Conservation (phyloP, 2,113 vertebrate genomes). For the Prietella phreatophila region DNA sequence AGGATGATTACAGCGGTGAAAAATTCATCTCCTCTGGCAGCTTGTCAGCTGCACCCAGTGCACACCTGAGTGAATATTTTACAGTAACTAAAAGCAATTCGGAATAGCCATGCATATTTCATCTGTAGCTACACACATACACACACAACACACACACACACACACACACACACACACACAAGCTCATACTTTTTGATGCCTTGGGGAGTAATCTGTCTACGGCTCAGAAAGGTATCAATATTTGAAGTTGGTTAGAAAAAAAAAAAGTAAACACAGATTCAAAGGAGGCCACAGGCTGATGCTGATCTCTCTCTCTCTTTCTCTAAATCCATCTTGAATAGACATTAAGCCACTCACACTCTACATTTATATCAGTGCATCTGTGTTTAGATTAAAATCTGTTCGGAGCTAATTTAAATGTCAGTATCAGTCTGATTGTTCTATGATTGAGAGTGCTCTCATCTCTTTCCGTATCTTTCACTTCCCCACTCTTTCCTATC, state of each 20-base stretch:
- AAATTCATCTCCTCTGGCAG: slow-evolving; percentile 58
- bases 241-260: slow-evolving; percentile 59
- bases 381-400: slow-evolving; percentile 43
- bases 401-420: slow-evolving; percentile 50
- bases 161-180: slow-evolving; percentile 37
- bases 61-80: slow-evolving; percentile 71
- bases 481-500: neutral
- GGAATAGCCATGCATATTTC: slow-evolving; percentile 69
- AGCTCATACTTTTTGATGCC: slow-evolving; percentile 56
- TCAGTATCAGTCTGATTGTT: slow-evolving; percentile 49
- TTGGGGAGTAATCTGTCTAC: slow-evolving; percentile 64
- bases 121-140: slow-evolving; percentile 50
- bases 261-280: slow-evolving; percentile 55
- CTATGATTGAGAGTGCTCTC: slow-evolving; percentile 31
- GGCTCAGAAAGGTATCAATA: slow-evolving; percentile 66
- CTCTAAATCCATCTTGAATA: slow-evolving; percentile 35
- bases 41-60: slow-evolving; percentile 38
- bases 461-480: neutral
- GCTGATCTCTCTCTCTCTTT: slow-evolving; percentile 3
- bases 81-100: slow-evolving; percentile 74
- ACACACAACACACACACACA: slow-evolving; percentile 26
- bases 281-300: slow-evolving; percentile 38
- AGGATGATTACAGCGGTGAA: slow-evolving; percentile 56
- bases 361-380: slow-evolving; percentile 40
- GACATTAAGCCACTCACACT: slow-evolving; percentile 8